Evolutionary conservation across 1,140 invertebrate genomes (phyloP), one percentile per base, ranked within the genome.

Genomic region (Drosophila ficusphila): DNA sequence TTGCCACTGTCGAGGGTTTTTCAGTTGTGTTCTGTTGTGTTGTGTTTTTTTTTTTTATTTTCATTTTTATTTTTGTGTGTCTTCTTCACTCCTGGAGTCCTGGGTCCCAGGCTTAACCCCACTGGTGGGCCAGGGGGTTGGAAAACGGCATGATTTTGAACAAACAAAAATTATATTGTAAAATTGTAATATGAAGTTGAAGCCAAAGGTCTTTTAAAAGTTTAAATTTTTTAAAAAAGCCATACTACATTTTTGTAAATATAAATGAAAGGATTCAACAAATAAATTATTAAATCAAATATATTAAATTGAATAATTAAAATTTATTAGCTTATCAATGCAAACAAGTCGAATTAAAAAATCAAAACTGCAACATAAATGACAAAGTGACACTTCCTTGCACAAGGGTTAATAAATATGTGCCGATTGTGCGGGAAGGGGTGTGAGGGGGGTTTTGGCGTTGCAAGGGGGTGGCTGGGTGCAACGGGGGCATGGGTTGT

Each of bases 1-100:
- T 48, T 76, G 70, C 60, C 36, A 75, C 71, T 57, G 71, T 76
- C 44, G 49, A 68, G 61, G 68, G 77, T 39, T 64, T 42, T 69
- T 58, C 60, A 44, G 31, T 39, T 62, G 23, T 48, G 27, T 51
- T 33, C 53, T n/a, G 25, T 48, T 48, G 29, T 51, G 27, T 21
- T 36, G n/a, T 34, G 16, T 48, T 38, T 12, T 21, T 12, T 27
- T 25, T 27, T 46, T n/a, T 31, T 18, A 19, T 34, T 9, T 27
- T 42, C 25, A 16, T 33, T 48, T 25, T 65, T 19, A 39, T 73
- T 75, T 53, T 48, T 34, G 60, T 53, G 48, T 65, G 39, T 48
- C 60, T 64, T 31, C 58, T 31, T 51, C 14, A 19, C 21, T 51
- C 8, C 54, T 7, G 9, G 8, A 34, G 60, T 67, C 62, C 62